Base-by-base conservation (phyloP, 2,888 invertebrate species). In the Melanostoma mellinum region DNA sequence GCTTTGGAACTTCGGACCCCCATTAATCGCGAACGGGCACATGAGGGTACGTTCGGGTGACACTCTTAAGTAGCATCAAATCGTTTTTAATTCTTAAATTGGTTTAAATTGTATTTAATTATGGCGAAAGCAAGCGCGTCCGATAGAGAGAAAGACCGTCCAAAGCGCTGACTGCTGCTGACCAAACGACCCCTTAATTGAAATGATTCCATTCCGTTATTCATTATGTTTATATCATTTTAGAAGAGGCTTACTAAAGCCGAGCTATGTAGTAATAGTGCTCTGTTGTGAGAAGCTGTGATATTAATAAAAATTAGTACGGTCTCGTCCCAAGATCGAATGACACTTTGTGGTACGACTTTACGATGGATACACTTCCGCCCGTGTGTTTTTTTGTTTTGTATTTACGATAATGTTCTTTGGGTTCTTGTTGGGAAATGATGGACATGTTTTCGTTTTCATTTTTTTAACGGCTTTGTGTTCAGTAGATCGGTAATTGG, bases 51-150 rank as follows among this genome's bases (percentile, higher is more conserved):
- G 53, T 84, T 84, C 60, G 84, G 79, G 79, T 84, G 79, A 84
- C 74, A 84, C 79, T 74, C 79, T 78, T 67, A 73, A 84, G 84
- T 67, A 60, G 74, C 84, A 79, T 79, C 74, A 79, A 84, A 79
- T 84, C 84, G 69, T 61, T 82, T 82, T 82, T 79, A 84, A 74
- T 84, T 79, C 84, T 71, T 84, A 84, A 84, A 84, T 84, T 84
- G 79, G 74, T 84, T 79, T 79, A 84, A 79, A 84, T 84, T 84
- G 74, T 84, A 84, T 84, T 84, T 79, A 84, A 84, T 84, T 84
- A 84, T 79, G 71, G 60, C 69, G 38, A 79, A 72, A 67, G 61
- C 55, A 58, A 79, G 46, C 38, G 82, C 55, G 44, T 65, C 72
- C 65, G 33, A 63, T 56, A 52, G 58, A 36, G 53, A 35, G 33